phyloP scores from a whole-genome alignment of 1,140 invertebrate genomes.

The Oedothorax gibbosus region DNA sequence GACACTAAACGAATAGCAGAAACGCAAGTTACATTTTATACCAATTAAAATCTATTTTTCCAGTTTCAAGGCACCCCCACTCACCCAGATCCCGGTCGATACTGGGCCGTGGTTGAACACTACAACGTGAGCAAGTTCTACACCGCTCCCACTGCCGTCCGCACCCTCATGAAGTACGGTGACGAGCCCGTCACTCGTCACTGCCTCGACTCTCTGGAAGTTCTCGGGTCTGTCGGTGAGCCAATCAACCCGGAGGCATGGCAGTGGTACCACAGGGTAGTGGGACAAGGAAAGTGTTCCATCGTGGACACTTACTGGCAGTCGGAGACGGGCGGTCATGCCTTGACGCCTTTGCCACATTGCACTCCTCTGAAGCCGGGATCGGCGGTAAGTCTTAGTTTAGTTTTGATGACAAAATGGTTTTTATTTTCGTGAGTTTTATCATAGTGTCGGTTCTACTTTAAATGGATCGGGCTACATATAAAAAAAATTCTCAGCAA shows the following conservation, averaged over 20 bases:
- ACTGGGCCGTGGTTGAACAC: conserved; percentile 93
- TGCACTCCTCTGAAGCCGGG: conserved; percentile 97
- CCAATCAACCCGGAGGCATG: conserved; percentile 99
- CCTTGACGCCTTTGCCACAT: conserved; percentile 93
- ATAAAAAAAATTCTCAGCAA: too few relatives aligned
- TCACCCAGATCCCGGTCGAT: conserved; percentile 81
- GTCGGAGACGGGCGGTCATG: conserved; percentile 96
- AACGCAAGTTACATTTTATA: too few relatives aligned
- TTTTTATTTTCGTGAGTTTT: neutral
- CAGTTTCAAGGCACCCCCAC: conserved; percentile 98
- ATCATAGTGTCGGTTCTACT: neutral
- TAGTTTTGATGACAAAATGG: neutral
- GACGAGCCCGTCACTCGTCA: conserved; percentile 75
- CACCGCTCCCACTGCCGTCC: conserved; percentile 97
- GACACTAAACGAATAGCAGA: too few relatives aligned
- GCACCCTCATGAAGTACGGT: conserved; percentile 91
- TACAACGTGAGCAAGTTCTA: conserved; percentile 97
- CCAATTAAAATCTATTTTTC: neutral
- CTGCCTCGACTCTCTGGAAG: conserved; percentile 76
- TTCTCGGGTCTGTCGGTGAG: conserved; percentile 95
- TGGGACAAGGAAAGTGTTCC: conserved; percentile 78
- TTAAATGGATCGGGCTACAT: too few relatives aligned
- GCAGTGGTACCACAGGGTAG: conserved; percentile 93
- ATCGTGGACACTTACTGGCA: conserved; percentile 99
- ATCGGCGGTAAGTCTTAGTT: conserved; percentile 81